These are phyloP conservation scores for Laticauda colubrina DNA, from an alignment of 2,113 vertebrate genomes.

Conservation along the genomic window DNA sequence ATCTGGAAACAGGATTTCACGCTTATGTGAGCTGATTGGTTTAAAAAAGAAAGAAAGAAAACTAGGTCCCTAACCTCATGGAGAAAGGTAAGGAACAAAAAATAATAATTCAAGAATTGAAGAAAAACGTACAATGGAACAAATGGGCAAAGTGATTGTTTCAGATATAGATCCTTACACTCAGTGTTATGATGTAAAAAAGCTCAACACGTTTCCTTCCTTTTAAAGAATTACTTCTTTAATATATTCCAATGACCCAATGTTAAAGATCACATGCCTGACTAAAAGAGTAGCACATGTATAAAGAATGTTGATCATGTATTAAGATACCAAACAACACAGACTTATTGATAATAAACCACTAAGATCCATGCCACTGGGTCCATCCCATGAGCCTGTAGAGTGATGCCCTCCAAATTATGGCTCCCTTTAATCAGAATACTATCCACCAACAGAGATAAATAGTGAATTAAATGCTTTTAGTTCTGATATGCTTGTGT, in stretches of 20 bases:
- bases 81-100: neutral
- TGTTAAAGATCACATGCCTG: conserved; percentile 20
- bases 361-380: neutral
- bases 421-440: neutral
- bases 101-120: neutral
- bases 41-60: neutral
- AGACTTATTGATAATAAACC: neutral
- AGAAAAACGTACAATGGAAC: neutral
- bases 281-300: neutral
- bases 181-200: conserved; percentile 35
- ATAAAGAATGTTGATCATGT: conserved; percentile 13
- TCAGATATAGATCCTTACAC: neutral
- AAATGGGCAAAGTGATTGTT: neutral
- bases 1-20: neutral
- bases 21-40: neutral
- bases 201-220: conserved; percentile 42
- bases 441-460: neutral
- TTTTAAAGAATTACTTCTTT: conserved; percentile 41
- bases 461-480: neutral
- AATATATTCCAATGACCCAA: conserved; percentile 38
- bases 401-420: neutral
- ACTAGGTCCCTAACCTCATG: neutral
- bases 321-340: conserved; percentile 7
- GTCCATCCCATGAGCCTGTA: neutral
- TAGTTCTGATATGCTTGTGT: neutral